A percentile compares a stretch with the other conserved stretches of the same genome.
Conservation (phyloP, 2,888 invertebrate genomes). For the Margaritifera margaritifera region DNA sequence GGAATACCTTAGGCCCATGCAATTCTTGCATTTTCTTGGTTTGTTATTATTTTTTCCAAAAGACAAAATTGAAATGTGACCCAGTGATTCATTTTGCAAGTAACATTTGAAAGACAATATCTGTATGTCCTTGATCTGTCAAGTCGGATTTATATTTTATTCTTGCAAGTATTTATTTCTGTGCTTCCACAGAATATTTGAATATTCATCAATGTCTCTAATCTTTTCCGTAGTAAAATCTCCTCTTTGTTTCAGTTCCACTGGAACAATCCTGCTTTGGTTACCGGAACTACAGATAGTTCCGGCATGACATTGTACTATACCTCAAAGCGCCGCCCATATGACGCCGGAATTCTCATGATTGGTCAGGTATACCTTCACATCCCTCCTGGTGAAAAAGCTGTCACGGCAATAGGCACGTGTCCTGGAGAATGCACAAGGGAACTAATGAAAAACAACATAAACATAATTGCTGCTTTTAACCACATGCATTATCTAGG, state of each 20-base stretch:
- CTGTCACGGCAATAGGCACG: neutral
- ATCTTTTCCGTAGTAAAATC: too few relatives aligned
- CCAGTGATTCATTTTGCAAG: too few relatives aligned
- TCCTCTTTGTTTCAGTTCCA: constrained; percentile 15
- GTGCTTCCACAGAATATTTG: too few relatives aligned
- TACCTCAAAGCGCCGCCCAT: constrained; percentile 16
- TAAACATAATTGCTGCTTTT: constrained; percentile 16
- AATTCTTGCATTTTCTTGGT: too few relatives aligned
- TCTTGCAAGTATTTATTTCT: too few relatives aligned
- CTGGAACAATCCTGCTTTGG: constrained; percentile 22
- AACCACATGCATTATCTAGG: constrained; percentile 36
- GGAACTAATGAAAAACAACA: constrained; percentile 9
- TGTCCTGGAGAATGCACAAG: constrained; percentile 24
- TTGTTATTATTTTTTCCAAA: too few relatives aligned
- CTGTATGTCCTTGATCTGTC: too few relatives aligned
- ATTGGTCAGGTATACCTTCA: constrained; percentile 16
- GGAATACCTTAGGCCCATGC: too few relatives aligned
- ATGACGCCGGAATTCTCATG: constrained; percentile 13
- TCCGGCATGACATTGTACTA: constrained; percentile 35
- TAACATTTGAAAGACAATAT: too few relatives aligned
- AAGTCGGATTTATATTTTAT: too few relatives aligned
- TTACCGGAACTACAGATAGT: constrained; percentile 16
- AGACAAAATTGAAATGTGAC: too few relatives aligned
- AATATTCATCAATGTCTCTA: too few relatives aligned
- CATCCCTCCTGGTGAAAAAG: constrained; percentile 20